Conservation (phyloP, 23 tunicate species). For the Oikopleura vanhoeffeni region DNA sequence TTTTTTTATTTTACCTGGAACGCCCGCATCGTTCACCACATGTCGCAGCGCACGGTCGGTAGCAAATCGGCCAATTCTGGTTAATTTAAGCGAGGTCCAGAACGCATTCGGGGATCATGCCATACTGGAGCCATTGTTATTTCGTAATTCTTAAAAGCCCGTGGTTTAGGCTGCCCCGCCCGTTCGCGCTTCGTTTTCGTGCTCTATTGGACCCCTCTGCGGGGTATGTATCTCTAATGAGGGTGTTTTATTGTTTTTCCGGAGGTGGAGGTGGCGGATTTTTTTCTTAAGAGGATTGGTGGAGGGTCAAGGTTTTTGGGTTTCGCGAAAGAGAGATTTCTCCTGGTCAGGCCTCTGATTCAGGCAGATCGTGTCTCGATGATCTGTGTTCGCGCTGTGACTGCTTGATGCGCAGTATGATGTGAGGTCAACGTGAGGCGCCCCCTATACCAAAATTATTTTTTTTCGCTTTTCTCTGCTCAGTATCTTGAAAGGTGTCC, state of each 20-base stretch:
- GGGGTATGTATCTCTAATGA: too few relatives aligned
- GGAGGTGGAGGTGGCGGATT: too few relatives aligned
- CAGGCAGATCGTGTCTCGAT: background rate
- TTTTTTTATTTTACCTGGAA: background rate
- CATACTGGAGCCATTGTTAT: background rate
- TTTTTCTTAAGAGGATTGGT: too few relatives aligned
- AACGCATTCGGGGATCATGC: background rate
- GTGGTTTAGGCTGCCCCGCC: too few relatives aligned
- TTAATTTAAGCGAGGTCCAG: background rate
- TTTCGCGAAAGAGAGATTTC: too few relatives aligned
- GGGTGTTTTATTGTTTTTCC: too few relatives aligned
- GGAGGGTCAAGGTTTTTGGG: too few relatives aligned
- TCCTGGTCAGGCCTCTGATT: too few relatives aligned
- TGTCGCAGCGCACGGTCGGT: background rate
- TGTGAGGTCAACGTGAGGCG: background rate
- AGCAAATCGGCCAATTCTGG: background rate
- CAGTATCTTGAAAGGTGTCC: too few relatives aligned
- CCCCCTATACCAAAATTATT: background rate
- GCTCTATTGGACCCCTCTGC: too few relatives aligned
- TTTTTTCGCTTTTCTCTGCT: background rate
- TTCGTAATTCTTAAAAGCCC: too few relatives aligned
- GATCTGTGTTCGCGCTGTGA: constrained; percentile 6
- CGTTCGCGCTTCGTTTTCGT: too few relatives aligned
- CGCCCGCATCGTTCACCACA: background rate
- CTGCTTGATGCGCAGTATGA: background rate